Conservation (phyloP, 2,113 vertebrate species). For the Malurus melanocephalus region DNA sequence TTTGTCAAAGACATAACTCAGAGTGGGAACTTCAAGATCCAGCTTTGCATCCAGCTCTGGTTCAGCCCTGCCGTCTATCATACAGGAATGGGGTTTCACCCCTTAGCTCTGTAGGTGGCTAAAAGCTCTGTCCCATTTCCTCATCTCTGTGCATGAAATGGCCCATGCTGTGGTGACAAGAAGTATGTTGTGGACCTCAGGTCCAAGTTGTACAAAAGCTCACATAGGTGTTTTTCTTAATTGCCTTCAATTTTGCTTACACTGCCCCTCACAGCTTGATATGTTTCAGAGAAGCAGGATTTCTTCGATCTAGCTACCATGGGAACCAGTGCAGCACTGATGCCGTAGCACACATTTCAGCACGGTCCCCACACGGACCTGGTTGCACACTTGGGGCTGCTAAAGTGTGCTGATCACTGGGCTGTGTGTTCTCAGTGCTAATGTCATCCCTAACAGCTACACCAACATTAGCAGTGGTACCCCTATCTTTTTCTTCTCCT, state of each 20-base stretch:
- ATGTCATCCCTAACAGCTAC: background rate
- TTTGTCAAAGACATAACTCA: background rate
- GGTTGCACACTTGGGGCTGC: background rate
- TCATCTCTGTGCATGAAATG: background rate
- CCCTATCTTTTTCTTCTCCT: background rate
- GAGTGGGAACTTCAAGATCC: background rate
- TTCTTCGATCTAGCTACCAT: background rate
- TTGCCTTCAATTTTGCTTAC: background rate
- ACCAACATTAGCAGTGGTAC: background rate
- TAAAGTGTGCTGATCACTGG: background rate
- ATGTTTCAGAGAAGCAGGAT: background rate
- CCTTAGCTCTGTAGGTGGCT: background rate
- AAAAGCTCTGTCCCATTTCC: background rate
- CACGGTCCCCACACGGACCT: background rate
- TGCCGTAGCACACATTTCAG: background rate
- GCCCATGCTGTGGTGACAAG: background rate
- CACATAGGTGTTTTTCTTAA: background rate
- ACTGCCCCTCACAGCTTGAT: background rate
- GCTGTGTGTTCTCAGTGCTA: background rate
- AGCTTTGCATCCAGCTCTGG: background rate
- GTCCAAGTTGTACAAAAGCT: background rate
- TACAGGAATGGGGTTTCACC: background rate
- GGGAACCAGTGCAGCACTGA: conserved; percentile 7
- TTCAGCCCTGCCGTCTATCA: background rate
- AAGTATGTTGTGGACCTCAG: background rate